Base-by-base conservation (phyloP, 2,113 vertebrate genomes). In the Ia io region DNA sequence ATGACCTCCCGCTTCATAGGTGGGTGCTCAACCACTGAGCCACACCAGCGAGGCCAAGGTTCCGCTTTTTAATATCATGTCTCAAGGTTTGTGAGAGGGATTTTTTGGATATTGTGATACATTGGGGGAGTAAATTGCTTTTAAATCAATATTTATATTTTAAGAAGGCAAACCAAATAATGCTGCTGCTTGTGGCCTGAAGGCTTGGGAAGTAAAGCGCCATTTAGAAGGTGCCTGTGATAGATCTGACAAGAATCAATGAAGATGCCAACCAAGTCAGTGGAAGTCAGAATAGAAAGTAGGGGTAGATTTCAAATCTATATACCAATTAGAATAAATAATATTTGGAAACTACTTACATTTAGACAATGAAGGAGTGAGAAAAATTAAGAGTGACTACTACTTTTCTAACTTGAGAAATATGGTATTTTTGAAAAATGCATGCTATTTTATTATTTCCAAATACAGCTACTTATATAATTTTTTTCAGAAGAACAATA, bases 141-240 rank as follows among this genome's bases (percentile, higher is more conserved):
- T 88, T 84, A 88, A 93, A 69, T 74, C 74, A 83, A 91, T 40
- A 67, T 53, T 28, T 42, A 47, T 42, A 94, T 70, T 91, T 88
- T 85, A 90, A 78, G n/a, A 87, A 59, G 37, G 47, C 32, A 35
- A 65, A n/a, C 12, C 5, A 59, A 59, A 78, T 47, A 83, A 74
- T 79, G 3, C 65, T 78, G 8, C 8, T 88, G 8, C 5, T 73
- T 88, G 10, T 88, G 49, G 14, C 32, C 42, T 78, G 23, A 74
- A 70, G 17, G 42, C 28, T 37, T 90, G 74, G 32, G 23, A 76
- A 56, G 13, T 53, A n/a, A 59, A 37, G 11, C 73, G 23, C 1
- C 28, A 51, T 63, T 87, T 53, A 77, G 59, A 42, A 93, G 22
- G 23, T 25, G 40, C 35, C 30, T 20, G 3, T 76, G 56, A 14